A percentile compares a stretch with the other conserved stretches of the same genome.
These are phyloP conservation scores for Mesoligia furuncula DNA, from an alignment of 2,888 invertebrate species.

Conservation along the genomic window DNA sequence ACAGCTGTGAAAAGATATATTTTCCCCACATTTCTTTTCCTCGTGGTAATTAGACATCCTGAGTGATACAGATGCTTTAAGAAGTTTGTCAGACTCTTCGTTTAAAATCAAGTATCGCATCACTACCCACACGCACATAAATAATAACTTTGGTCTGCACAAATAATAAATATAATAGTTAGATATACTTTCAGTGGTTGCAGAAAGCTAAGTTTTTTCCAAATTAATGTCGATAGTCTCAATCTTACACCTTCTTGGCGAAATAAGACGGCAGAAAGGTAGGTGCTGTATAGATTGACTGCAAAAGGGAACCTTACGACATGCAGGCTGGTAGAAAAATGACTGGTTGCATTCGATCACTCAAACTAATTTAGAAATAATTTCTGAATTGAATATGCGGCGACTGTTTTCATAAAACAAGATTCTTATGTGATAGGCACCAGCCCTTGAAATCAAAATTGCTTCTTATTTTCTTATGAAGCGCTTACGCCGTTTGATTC, in stretches of 20 bases:
- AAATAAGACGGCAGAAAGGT: background rate
- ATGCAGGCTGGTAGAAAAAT: background rate
- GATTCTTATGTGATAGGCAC: background rate
- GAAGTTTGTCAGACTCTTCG: conserved; percentile 1
- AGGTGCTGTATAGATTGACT: background rate
- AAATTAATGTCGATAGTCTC: background rate
- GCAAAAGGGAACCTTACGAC: background rate
- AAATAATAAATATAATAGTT: background rate
- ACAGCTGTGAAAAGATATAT: conserved; percentile 17
- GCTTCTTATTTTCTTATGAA: background rate
- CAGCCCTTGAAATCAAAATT: background rate
- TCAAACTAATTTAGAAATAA: background rate
- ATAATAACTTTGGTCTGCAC: background rate
- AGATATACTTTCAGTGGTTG: background rate
- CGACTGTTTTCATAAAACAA: background rate
- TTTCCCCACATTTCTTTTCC: conserved; percentile 35
- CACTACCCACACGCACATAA: conserved; percentile 1
- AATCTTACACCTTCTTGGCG: background rate
- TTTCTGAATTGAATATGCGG: background rate
- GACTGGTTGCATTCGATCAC: background rate
- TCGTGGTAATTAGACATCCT: conserved; percentile 6
- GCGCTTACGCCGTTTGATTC: background rate
- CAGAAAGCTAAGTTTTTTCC: background rate
- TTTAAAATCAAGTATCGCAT: conserved; percentile 5
- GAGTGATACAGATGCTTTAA: conserved; percentile 3